Percentiles rank a stretch among this genome's conserved stretches.
Evolutionary conservation across 2,113 vertebrate genomes (phyloP).

Genomic region (Istiophorus platypterus): DNA sequence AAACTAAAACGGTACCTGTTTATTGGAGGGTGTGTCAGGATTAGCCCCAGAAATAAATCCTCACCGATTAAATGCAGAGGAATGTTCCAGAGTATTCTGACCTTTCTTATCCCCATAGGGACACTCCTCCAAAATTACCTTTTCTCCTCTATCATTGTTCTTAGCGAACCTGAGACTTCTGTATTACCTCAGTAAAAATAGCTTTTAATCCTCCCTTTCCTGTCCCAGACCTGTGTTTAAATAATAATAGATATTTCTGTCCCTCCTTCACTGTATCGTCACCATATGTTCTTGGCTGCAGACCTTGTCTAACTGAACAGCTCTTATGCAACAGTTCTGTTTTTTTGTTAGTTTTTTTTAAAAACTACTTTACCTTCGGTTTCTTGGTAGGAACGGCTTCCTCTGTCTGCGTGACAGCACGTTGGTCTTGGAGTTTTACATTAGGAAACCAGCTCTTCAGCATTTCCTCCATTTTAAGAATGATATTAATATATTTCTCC

Average conservation of each 20-base stretch:
- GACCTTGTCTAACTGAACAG: constrained; percentile 3
- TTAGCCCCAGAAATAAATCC: constrained; percentile 57
- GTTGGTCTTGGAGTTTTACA: constrained; percentile 77
- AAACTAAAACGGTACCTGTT: constrained; percentile 14
- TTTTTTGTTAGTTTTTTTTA: background rate
- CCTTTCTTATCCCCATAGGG: constrained; percentile 54
- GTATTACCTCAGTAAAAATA: constrained; percentile 74
- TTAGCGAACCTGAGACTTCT: constrained; percentile 67
- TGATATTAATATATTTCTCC: constrained; percentile 83
- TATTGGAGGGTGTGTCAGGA: constrained; percentile 17
- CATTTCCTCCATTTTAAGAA: constrained; percentile 89
- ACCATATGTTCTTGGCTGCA: constrained; percentile 50
- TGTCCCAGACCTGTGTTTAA: constrained; percentile 66
- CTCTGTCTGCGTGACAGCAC: constrained; percentile 58
- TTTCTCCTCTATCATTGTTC: constrained; percentile 72
- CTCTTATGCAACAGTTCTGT: constrained; percentile 52
- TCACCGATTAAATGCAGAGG: constrained; percentile 45
- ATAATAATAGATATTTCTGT: constrained; percentile 74
- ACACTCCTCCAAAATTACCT: constrained; percentile 68
- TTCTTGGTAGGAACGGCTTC: constrained; percentile 77
- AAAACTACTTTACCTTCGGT: constrained; percentile 75
- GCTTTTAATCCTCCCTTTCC: constrained; percentile 71
- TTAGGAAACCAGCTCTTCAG: constrained; percentile 87
- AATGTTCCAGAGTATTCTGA: constrained; percentile 59
- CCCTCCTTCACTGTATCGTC: constrained; percentile 31